Evolutionary conservation across 2,797 vertebrate species (phyloP), one percentile per base, ranked within the genome.

Genomic region (Microhierax caerulescens): DNA sequence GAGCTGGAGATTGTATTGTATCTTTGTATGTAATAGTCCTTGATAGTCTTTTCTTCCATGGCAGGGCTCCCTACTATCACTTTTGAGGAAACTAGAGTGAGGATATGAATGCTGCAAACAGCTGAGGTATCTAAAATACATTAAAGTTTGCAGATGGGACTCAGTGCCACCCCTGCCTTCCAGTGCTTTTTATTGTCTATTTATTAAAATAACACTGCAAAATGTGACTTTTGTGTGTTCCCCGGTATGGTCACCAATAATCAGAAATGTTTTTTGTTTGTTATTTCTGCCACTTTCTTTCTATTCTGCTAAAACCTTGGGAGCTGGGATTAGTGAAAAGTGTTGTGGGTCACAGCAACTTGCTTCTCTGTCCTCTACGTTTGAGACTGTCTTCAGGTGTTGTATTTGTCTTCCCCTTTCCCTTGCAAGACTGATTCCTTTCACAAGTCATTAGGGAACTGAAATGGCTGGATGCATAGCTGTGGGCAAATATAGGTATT

Each of bases 51-150:
- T 48, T 39, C 60, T 68, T 70, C 43, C 14, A 5, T 34, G 19
- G 5, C 10, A n/a, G 3, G 8, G 34, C 22, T 56, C 65, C 39
- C 23, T 74, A 5, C 22, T 23, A 5, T 32, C 0, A 0, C 11
- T 72, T 72, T 65, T 68, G 45, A 75, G 48, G 39, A 60, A 90
- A 37, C 1, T 12, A 57, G 28, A 43, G 20, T 8, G 23, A 45
- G 18, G 50, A 11, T 70, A n/a, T 4, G 20, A 70, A 23, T 5
- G 4, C 39, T 67, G 27, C 2, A 4, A 59, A 30, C 28, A 88
- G 85, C 68, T 69, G 86, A 85, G 0, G 0, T 45, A 41, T n/a
- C 67, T 27, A 32, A 84, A 82, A 76, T 16, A 28, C 20, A 4
- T 84, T 77, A 60, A 22, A 7, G 12, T 23, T 72, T 89, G 27